A percentile compares a stretch with the other conserved stretches of the same genome.
phyloP scores from a whole-genome alignment of 1,140 invertebrate species.

The Drosophila guanche region DNA sequence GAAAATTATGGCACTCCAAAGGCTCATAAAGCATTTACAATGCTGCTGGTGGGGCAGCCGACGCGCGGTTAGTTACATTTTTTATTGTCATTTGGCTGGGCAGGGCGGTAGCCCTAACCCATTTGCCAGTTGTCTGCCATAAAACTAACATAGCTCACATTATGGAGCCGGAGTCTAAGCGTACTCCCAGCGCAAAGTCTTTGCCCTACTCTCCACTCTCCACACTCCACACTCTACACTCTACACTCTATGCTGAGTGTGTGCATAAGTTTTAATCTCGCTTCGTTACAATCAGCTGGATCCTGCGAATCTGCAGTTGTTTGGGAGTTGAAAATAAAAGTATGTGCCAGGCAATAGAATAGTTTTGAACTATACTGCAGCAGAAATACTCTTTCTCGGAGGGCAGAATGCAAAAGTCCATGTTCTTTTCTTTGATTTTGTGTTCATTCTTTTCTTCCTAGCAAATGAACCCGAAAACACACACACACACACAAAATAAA shows the following conservation, averaged over 20 bases:
- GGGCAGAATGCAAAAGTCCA: too few relatives aligned
- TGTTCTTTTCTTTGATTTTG: too few relatives aligned
- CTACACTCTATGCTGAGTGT: slow-evolving; percentile 43
- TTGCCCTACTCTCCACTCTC: background rate
- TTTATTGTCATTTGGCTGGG: slow-evolving; percentile 74
- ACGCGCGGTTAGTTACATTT: slow-evolving; percentile 72
- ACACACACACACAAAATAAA: slow-evolving; percentile 22
- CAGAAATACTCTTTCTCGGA: slow-evolving; percentile 19
- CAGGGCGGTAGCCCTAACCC: slow-evolving; percentile 48
- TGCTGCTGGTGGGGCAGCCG: slow-evolving; percentile 45
- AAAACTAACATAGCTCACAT: slow-evolving; percentile 79
- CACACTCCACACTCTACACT: slow-evolving; percentile 14
- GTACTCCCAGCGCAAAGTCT: slow-evolving; percentile 17
- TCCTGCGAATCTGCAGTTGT: slow-evolving; percentile 29
- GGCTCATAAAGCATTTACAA: slow-evolving; percentile 82
- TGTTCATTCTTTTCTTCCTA: background rate
- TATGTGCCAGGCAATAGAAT: background rate
- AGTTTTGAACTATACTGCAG: background rate
- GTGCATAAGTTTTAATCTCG: slow-evolving; percentile 82
- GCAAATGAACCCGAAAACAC: background rate
- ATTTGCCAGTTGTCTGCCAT: slow-evolving; percentile 69
- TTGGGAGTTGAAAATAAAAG: slow-evolving; percentile 24
- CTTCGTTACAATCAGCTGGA: slow-evolving; percentile 71
- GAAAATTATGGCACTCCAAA: slow-evolving; percentile 82
- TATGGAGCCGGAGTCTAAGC: slow-evolving; percentile 47